Evolutionary conservation across 2,113 vertebrate genomes (phyloP).

Genomic region (Tamias sibiricus): DNA sequence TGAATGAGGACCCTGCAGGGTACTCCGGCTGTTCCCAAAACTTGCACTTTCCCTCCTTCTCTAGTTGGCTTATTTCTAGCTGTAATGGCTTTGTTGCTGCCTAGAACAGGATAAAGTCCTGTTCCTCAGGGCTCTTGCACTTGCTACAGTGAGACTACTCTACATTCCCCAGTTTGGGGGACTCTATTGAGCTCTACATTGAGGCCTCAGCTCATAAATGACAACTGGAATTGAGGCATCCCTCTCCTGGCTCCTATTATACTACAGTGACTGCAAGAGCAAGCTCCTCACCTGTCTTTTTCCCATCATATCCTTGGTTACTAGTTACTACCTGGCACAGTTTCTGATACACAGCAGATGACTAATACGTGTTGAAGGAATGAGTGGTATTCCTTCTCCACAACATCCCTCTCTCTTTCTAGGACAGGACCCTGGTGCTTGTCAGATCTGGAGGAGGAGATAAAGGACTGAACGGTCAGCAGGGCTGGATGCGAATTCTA

Average conservation of each 20-base stretch:
- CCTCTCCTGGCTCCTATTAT: background rate
- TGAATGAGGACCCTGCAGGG: background rate
- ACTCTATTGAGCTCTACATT: background rate
- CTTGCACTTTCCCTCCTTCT: background rate
- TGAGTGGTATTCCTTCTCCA: background rate
- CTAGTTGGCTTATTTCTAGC: background rate
- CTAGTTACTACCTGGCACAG: background rate
- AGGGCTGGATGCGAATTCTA: background rate
- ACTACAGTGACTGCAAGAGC: background rate
- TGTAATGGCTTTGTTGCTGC: background rate
- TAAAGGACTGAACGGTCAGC: background rate
- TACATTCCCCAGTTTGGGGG: background rate
- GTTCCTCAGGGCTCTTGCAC: background rate
- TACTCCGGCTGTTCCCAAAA: background rate
- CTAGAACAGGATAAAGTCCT: background rate
- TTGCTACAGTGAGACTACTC: background rate
- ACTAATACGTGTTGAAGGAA: background rate
- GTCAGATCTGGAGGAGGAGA: background rate
- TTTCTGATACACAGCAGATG: background rate
- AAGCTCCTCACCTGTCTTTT: background rate
- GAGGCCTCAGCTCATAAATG: background rate
- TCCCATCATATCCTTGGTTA: background rate
- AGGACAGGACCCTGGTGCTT: background rate
- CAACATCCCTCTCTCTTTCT: background rate
- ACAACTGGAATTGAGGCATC: background rate